Percentiles rank a stretch among this genome's conserved stretches.
These are phyloP conservation scores for Pogonophryne albipinna DNA, from an alignment of 2,797 vertebrate genomes.

Conservation along the genomic window DNA sequence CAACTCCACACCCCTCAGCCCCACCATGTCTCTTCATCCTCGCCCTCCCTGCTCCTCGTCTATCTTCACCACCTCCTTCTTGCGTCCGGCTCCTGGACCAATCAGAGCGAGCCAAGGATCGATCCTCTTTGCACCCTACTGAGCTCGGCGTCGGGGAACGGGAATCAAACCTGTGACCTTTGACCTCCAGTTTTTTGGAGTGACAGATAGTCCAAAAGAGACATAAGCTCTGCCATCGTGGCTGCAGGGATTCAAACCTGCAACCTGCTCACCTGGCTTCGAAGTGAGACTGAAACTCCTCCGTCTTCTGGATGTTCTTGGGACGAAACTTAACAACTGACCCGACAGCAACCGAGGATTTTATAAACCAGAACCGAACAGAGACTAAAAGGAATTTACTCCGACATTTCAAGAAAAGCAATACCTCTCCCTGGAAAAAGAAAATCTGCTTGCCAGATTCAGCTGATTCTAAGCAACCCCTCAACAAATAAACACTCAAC, in stretches of 20 bases:
- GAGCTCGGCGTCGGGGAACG: constrained; percentile 34
- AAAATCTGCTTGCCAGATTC: constrained; percentile 6
- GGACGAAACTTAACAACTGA: not conserved
- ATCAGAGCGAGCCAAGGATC: constrained; percentile 90
- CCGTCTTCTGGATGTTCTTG: constrained; percentile 9
- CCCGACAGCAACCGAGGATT: not conserved
- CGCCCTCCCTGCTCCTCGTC: constrained; percentile 85
- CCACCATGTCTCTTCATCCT: constrained; percentile 86
- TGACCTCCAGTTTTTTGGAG: constrained; percentile 23
- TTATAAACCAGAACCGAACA: constrained; percentile 11
- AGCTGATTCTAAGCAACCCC: not conserved
- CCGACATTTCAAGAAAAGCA: constrained; percentile 22
- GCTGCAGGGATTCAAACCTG: constrained; percentile 37
- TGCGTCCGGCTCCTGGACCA: constrained; percentile 92
- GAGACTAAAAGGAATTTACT: constrained; percentile 1
- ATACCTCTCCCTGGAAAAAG: constrained; percentile 21
- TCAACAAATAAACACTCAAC: constrained; percentile 12
- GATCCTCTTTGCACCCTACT: constrained; percentile 94
- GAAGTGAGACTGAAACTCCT: constrained; percentile 23
- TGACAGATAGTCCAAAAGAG: constrained; percentile 5
- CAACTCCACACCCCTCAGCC: constrained; percentile 87
- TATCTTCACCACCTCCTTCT: constrained; percentile 92
- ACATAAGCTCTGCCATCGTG: constrained; percentile 10
- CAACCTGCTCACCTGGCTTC: constrained; percentile 18
- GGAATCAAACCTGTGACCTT: constrained; percentile 8